These are phyloP conservation scores for Creontiades dilutus DNA, from an alignment of 2,888 invertebrate species.

Conservation along the genomic window DNA sequence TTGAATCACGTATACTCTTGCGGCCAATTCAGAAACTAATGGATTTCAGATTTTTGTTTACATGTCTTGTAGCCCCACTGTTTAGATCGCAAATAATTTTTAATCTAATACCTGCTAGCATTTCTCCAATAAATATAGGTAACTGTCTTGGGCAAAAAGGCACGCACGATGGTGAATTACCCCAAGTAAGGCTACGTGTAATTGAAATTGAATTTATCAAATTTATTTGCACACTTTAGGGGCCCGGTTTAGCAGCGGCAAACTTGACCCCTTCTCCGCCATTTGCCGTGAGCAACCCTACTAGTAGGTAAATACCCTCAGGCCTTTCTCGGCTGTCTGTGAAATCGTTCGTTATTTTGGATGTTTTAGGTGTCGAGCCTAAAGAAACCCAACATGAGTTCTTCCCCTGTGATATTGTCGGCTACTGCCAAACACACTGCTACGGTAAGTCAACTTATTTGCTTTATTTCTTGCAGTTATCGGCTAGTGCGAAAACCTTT, in stretches of 20 bases:
- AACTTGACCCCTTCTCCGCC: constrained; percentile 60
- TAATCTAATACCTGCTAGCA: neutral
- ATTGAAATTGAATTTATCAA: neutral
- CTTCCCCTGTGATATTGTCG: constrained; percentile 87
- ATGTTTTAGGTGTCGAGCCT: constrained; percentile 62
- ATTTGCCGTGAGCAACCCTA: constrained; percentile 50
- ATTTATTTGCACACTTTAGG: neutral
- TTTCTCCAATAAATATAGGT: constrained; percentile 41
- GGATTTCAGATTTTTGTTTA: neutral
- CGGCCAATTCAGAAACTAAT: neutral
- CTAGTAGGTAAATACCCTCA: constrained; percentile 43
- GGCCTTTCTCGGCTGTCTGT: neutral
- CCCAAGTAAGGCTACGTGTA: constrained; percentile 14
- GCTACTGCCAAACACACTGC: constrained; percentile 92
- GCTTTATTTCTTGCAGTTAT: neutral
- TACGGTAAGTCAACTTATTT: constrained; percentile 83
- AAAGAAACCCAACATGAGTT: constrained; percentile 74
- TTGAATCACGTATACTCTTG: neutral
- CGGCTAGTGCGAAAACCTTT: constrained; percentile 29
- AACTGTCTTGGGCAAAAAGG: constrained; percentile 41
- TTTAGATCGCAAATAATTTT: neutral
- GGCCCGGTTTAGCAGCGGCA: neutral
- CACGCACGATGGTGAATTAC: constrained; percentile 37
- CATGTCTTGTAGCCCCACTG: neutral
- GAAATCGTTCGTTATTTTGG: neutral